Evolutionary conservation across 2,888 invertebrate genomes (phyloP), one percentile per base, ranked within the genome.

Genomic region (Colletes collaris): DNA sequence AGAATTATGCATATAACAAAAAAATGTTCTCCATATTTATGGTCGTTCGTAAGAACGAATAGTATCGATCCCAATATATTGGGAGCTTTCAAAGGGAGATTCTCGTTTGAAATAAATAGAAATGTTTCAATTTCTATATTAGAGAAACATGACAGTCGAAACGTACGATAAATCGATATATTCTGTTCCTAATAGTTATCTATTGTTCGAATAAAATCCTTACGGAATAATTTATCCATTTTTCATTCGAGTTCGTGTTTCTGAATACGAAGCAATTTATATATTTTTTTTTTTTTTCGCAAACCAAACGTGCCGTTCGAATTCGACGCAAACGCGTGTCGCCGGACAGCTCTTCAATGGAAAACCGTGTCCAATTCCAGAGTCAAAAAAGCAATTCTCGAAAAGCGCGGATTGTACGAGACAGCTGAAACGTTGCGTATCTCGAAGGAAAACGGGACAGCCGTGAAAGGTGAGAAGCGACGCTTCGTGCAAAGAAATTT

Each of bases 341-440:
- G 44, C 16, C 8, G 40, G 40, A 40, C 40, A 59, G 59, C 16
- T 16, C 59, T 60, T 60, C 16, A 60, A 60, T 60, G 59, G 40
- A 44, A 16, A 60, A 16, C 44, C 44, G 44, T 44, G 59, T 44
- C 59, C 59, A 60, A 60, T 60, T 19, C 11, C 44, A 60, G 44
- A 44, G 19, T 44, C 44, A n/a, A 60, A 60, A 44, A 60, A 60
- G 59, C 11, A 16, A 64, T 64, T 40, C 49, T 64, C 16, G 52
- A 52, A 53, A 53, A 40, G 16, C 7, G 11, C 35, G 40, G 50
- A 11, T 64, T 27, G 1, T 16, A 6, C 35, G 56, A 46, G n/a
- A 49, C 56, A 67, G 58, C 7, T 19, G 64, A 35, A 35, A 8
- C 46, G 46, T 4, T 16, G 59, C 6, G 56, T 35, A 6, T 50